Conservation (phyloP, 2,888 invertebrate species). For the Gasteruption jaculator region DNA sequence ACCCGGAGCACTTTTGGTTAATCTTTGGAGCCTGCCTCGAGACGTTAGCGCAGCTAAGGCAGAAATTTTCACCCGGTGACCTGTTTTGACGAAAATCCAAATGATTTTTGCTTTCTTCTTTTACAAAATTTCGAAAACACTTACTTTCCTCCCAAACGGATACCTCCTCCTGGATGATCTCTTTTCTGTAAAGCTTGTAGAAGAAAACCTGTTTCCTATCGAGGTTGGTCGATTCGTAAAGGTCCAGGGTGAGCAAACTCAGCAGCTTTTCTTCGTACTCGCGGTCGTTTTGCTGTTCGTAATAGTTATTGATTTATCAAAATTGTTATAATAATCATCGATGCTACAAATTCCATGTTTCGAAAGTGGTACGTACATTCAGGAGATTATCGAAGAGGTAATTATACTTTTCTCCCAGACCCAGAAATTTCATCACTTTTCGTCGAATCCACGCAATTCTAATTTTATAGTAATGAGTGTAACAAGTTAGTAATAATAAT, state of each 20-base stretch:
- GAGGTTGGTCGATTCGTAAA: constrained; percentile 50
- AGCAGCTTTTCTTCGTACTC: constrained; percentile 56
- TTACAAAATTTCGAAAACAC: constrained; percentile 27
- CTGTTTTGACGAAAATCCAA: constrained; percentile 19
- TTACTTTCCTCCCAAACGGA: constrained; percentile 70
- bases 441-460: constrained; percentile 69
- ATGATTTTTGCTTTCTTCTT: neutral
- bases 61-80: constrained; percentile 34
- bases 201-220: constrained; percentile 63
- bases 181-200: constrained; percentile 68
- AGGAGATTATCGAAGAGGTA: constrained; percentile 40
- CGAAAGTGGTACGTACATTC: constrained; percentile 32
- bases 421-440: constrained; percentile 58
- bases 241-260: constrained; percentile 56
- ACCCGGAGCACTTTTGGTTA: constrained; percentile 43
- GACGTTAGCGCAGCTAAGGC: constrained; percentile 33
- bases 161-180: constrained; percentile 71
- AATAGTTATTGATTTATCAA: constrained; percentile 4
- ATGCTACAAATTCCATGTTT: constrained; percentile 1
- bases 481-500: neutral
- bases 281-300: constrained; percentile 47
- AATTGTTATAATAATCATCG: neutral
- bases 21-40: constrained; percentile 36
- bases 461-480: neutral
- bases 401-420: constrained; percentile 43